Evolutionary conservation across 2,113 vertebrate genomes (phyloP).

Genomic region (Ondatra zibethicus): DNA sequence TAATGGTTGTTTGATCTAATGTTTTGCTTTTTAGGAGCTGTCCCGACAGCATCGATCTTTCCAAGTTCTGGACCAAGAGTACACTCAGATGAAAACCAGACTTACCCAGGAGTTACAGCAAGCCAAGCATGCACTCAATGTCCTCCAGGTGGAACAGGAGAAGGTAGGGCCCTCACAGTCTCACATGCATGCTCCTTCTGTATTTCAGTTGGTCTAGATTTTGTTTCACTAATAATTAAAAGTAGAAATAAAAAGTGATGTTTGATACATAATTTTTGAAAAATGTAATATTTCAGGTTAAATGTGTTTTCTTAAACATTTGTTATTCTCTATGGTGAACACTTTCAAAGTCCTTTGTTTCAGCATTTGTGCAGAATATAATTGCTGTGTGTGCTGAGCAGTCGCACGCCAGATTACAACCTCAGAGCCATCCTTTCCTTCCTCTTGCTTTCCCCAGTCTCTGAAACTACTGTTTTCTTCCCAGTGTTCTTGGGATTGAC

Average conservation of each 20-base stretch:
- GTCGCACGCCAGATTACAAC: background rate
- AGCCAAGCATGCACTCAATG: conserved; percentile 87
- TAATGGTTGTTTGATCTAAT: fast-evolving
- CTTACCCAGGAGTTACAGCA: conserved; percentile 93
- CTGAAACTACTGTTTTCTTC: background rate
- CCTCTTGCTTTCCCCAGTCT: background rate
- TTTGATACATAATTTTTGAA: background rate
- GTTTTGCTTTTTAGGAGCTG: conserved; percentile 87
- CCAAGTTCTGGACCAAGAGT: conserved; percentile 89
- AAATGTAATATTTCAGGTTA: background rate
- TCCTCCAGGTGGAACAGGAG: conserved; percentile 90
- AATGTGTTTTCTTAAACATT: background rate
- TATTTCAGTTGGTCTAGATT: background rate
- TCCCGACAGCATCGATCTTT: conserved; percentile 88
- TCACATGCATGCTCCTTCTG: fast-evolving
- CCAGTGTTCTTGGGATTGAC: background rate
- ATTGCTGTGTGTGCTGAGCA: background rate
- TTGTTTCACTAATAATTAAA: background rate
- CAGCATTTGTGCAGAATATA: background rate
- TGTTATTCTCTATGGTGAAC: background rate
- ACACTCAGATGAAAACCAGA: conserved; percentile 88
- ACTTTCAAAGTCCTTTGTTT: background rate
- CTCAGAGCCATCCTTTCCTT: no score
- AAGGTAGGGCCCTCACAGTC: conserved; percentile 85
- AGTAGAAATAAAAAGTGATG: background rate